These are phyloP conservation scores for Entelurus aequoreus DNA, from an alignment of 2,113 vertebrate species.

Conservation along the genomic window DNA sequence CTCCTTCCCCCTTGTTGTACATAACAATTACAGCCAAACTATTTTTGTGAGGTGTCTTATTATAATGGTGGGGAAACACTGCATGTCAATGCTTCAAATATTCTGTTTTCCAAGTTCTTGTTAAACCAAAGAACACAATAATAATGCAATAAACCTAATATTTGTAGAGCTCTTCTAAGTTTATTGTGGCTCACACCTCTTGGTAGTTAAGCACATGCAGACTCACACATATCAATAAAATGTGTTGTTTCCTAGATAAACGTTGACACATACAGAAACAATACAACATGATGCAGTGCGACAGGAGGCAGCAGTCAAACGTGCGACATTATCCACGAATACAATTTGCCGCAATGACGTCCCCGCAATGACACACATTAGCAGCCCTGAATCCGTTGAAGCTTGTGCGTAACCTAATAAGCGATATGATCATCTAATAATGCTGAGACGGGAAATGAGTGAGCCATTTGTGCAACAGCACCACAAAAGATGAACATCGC, in stretches of 20 bases:
- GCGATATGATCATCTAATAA: background rate
- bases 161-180: too few species aligned
- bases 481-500: background rate
- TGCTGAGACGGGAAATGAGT: slow-evolving; percentile 1
- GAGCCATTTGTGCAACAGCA: background rate
- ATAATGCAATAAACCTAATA: too few species aligned
- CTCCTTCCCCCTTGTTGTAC: too few species aligned
- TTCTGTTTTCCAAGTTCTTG: too few species aligned
- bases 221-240: background rate
- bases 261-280: background rate
- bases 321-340: background rate
- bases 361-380: background rate
- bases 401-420: background rate
- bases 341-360: background rate
- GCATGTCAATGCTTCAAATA: too few species aligned
- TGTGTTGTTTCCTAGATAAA: background rate
- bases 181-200: too few species aligned
- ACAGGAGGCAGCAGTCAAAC: background rate
- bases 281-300: background rate
- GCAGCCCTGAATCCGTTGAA: background rate
- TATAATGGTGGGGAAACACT: too few species aligned
- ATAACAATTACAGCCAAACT: too few species aligned
- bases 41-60: too few species aligned
- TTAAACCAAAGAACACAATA: too few species aligned
- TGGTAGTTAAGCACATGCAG: too few species aligned